phyloP scores from a whole-genome alignment of 2,888 invertebrate species.

The Lasioglossum vierecki region DNA sequence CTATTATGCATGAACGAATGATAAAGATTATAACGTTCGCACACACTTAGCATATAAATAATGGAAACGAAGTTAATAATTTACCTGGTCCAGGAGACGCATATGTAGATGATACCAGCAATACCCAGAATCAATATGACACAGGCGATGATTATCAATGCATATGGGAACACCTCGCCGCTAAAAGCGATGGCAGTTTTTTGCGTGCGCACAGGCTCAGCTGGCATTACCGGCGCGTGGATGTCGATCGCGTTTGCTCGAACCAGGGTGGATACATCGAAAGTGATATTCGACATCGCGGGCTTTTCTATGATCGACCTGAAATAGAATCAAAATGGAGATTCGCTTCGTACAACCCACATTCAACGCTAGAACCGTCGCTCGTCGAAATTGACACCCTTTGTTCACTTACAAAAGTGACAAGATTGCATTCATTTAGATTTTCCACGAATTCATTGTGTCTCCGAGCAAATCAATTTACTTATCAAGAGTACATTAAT shows the following conservation, averaged over 20 bases:
- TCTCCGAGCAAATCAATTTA: background rate
- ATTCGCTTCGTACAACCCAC: background rate
- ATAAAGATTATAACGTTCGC: background rate
- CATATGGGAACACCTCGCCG: constrained; percentile 93
- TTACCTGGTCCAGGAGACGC: constrained; percentile 96
- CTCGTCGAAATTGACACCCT: background rate
- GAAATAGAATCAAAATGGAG: constrained; percentile 24
- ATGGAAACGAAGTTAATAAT: background rate
- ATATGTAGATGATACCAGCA: constrained; percentile 96
- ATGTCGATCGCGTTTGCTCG: constrained; percentile 89
- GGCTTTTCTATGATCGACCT: constrained; percentile 87
- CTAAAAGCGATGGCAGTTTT: constrained; percentile 86
- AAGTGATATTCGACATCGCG: constrained; percentile 88
- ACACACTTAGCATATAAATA: background rate
- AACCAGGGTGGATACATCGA: constrained; percentile 88
- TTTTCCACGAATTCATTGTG: background rate
- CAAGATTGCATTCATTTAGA: background rate
- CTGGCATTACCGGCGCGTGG: constrained; percentile 86
- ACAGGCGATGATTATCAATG: constrained; percentile 93
- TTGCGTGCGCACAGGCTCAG: constrained; percentile 85
- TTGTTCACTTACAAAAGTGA: background rate
- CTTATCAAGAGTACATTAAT: background rate
- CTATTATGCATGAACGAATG: background rate
- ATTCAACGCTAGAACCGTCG: background rate
- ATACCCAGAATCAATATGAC: constrained; percentile 95